Conservation (phyloP, 2,113 vertebrate genomes). For the Polypterus bichir region DNA sequence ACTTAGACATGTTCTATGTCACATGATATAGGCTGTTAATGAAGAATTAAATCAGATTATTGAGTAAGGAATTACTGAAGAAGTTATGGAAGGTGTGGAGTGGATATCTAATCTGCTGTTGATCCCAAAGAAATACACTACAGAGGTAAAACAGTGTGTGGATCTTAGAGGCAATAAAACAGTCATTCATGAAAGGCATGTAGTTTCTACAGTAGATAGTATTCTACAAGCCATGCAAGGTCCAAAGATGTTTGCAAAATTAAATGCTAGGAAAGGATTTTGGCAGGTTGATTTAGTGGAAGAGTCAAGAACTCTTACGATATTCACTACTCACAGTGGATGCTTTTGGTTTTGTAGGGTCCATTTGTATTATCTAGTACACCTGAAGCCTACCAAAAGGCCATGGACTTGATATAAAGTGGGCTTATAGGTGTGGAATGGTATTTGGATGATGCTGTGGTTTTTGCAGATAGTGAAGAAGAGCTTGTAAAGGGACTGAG, state of each 20-base stretch:
- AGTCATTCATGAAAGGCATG: slow-evolving; percentile 9
- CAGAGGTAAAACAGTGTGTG: slow-evolving; percentile 16
- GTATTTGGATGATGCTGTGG: slow-evolving; percentile 6
- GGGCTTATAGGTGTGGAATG: slow-evolving; percentile 7
- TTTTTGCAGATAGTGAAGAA: slow-evolving; percentile 1
- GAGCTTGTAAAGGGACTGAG: slow-evolving; percentile 10
- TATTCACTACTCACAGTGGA: slow-evolving; percentile 14
- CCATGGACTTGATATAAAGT: slow-evolving; percentile 8
- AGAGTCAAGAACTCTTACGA: slow-evolving; percentile 16
- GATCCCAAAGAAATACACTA: slow-evolving; percentile 16
- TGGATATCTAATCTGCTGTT: too few species aligned
- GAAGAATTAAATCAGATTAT: slow-evolving; percentile 14
- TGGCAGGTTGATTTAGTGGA: slow-evolving; percentile 10
- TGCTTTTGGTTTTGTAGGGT: slow-evolving; percentile 6
- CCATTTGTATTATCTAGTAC: slow-evolving; percentile 11
- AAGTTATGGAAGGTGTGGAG: slow-evolving; percentile 17
- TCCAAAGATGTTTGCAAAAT: slow-evolving; percentile 14
- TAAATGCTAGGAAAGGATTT: slow-evolving; percentile 9
- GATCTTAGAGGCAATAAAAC: slow-evolving; percentile 15
- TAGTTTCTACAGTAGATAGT: slow-evolving; percentile 15
- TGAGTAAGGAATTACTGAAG: slow-evolving; percentile 10
- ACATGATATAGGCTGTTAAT: slow-evolving; percentile 14
- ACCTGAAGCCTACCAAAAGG: slow-evolving; percentile 8
- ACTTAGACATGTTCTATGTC: slow-evolving; percentile 7
- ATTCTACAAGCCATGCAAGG: slow-evolving; percentile 14